Percentiles rank a stretch among this genome's conserved stretches.
These are phyloP conservation scores for Myopa tessellatipennis DNA, from an alignment of 2,888 invertebrate genomes.

Conservation along the genomic window DNA sequence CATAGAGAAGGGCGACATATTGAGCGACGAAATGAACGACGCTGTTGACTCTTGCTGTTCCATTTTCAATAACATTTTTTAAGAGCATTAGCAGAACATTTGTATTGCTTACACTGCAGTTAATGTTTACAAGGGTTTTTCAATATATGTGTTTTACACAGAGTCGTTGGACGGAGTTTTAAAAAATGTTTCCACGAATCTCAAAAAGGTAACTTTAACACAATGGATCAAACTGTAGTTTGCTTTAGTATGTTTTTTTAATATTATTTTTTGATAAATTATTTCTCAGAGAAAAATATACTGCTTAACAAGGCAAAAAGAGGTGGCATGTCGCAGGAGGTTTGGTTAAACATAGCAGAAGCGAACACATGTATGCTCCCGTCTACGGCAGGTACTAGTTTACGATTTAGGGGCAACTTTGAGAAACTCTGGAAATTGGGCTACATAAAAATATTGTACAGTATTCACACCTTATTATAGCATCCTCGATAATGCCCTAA, in stretches of 20 bases:
- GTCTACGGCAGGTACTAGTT: constrained; percentile 36
- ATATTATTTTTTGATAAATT: constrained; percentile 23
- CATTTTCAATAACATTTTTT: constrained; percentile 85
- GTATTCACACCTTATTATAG: neutral
- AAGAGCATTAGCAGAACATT: constrained; percentile 18
- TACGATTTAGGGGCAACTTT: constrained; percentile 13
- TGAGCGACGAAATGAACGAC: constrained; percentile 88
- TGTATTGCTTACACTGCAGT: neutral
- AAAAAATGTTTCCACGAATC: neutral
- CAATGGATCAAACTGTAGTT: neutral
- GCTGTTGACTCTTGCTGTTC: constrained; percentile 83
- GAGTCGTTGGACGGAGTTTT: constrained; percentile 17
- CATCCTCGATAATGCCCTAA: neutral
- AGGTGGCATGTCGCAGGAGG: constrained; percentile 29
- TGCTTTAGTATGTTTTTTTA: constrained; percentile 16
- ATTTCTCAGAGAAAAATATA: constrained; percentile 27
- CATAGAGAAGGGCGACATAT: constrained; percentile 88
- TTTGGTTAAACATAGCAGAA: constrained; percentile 28
- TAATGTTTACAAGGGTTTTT: neutral
- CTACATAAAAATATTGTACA: neutral
- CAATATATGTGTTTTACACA: neutral
- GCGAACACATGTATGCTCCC: neutral
- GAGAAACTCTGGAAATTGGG: neutral
- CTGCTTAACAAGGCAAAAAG: constrained; percentile 24
- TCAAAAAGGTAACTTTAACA: neutral